These are phyloP conservation scores for Penaeus indicus DNA, from an alignment of 1,140 invertebrate genomes.

Conservation along the genomic window DNA sequence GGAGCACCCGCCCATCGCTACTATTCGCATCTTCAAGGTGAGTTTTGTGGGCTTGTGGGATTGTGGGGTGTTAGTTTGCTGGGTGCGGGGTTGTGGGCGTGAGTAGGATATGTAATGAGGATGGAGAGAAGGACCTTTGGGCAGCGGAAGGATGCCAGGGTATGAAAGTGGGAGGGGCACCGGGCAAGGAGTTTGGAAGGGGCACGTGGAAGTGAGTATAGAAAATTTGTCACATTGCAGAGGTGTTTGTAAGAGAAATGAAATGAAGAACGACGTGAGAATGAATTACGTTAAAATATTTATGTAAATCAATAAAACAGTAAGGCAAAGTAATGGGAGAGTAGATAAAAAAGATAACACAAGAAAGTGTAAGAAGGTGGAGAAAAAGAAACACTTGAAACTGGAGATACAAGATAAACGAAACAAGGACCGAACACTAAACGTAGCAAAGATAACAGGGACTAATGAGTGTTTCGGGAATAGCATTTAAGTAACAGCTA, in stretches of 20 bases:
- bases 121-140: neutral
- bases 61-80: neutral
- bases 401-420: no score
- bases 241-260: neutral
- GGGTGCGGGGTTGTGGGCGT: neutral
- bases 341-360: no score
- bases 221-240: neutral
- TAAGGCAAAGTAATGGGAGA: no score
- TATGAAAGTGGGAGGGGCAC: neutral
- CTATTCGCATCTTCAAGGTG: slow-evolving; percentile 87
- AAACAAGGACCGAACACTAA: no score
- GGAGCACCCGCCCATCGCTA: slow-evolving; percentile 90
- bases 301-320: no score
- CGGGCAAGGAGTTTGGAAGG: neutral
- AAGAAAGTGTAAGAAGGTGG: no score
- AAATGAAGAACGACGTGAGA: no score
- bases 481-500: no score
- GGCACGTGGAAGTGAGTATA: neutral
- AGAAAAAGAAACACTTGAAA: no score
- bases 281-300: no score
- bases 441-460: no score
- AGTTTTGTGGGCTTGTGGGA: neutral
- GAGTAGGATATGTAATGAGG: neutral
- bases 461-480: no score
- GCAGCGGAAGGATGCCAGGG: neutral